Conservation (phyloP, 2,113 vertebrate species). For the Carassius gibelio region DNA sequence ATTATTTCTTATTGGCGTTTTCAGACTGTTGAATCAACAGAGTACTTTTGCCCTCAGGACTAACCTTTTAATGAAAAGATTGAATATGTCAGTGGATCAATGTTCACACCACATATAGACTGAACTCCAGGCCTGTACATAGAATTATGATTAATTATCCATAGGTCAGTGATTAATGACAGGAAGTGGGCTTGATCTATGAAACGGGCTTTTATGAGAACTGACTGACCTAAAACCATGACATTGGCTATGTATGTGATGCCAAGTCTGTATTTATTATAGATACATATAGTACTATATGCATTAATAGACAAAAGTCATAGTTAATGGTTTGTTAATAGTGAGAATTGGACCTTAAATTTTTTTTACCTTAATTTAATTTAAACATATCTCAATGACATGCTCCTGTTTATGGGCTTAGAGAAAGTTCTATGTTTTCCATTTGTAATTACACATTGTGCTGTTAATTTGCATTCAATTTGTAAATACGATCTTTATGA, state of each 20-base stretch:
- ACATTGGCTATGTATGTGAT: not conserved
- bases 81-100: not conserved
- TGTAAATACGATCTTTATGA: not conserved
- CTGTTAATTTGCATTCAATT: not conserved
- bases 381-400: not conserved
- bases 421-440: no score
- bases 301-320: no score
- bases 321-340: no score
- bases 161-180: not conserved
- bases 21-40: conserved; percentile 16
- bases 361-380: no score
- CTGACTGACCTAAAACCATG: not conserved
- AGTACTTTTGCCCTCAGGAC: not conserved
- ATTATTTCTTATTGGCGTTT: conserved; percentile 8
- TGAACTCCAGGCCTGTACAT: not conserved
- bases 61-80: not conserved
- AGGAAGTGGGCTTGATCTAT: not conserved
- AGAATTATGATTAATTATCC: not conserved
- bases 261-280: no score
- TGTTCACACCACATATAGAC: conserved; percentile 5
- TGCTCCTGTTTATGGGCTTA: not conserved
- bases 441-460: not conserved
- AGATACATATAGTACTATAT: no score
- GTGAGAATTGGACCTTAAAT: no score
- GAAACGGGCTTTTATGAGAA: not conserved